phyloP scores from a whole-genome alignment of 2,888 invertebrate genomes.

The Colostygia pectinataria region DNA sequence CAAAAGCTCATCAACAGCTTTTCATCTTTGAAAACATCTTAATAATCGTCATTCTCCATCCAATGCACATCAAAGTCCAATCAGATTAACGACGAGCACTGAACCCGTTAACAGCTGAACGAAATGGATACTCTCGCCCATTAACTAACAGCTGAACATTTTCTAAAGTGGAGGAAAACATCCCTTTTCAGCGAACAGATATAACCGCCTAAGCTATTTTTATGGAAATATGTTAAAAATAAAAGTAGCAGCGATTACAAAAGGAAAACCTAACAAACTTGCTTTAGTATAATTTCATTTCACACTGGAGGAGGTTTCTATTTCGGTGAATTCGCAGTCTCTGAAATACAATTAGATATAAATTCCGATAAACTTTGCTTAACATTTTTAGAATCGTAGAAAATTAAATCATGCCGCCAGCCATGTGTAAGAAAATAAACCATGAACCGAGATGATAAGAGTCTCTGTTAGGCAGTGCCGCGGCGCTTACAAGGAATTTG shows the following conservation, averaged over 20 bases:
- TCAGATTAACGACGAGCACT: slow-evolving; percentile 13
- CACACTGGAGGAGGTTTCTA: too few relatives aligned
- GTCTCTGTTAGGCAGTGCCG: slow-evolving; percentile 11
- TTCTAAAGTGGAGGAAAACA: slow-evolving; percentile 3
- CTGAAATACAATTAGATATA: too few relatives aligned
- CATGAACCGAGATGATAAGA: slow-evolving; percentile 12
- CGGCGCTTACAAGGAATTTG: slow-evolving; percentile 37
- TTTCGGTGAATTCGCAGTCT: too few relatives aligned
- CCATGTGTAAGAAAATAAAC: slow-evolving; percentile 5
- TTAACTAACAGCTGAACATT: slow-evolving; percentile 10
- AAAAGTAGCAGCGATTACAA: background rate
- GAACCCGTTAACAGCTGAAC: slow-evolving; percentile 12
- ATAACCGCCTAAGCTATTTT: slow-evolving; percentile 7
- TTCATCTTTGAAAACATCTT: background rate
- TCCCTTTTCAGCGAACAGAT: slow-evolving; percentile 9
- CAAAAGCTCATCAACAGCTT: background rate
- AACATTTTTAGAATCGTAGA: background rate
- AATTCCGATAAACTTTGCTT: too few relatives aligned
- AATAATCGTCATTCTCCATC: slow-evolving; percentile 5
- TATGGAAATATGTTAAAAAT: slow-evolving; percentile 1
- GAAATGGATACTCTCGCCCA: slow-evolving; percentile 14
- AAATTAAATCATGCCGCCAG: background rate
- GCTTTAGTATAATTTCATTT: too few relatives aligned
- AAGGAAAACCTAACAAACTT: too few relatives aligned
- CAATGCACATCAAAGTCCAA: slow-evolving; percentile 13